Conservation (phyloP, 2,888 invertebrate genomes). For the Anorthoa munda region DNA sequence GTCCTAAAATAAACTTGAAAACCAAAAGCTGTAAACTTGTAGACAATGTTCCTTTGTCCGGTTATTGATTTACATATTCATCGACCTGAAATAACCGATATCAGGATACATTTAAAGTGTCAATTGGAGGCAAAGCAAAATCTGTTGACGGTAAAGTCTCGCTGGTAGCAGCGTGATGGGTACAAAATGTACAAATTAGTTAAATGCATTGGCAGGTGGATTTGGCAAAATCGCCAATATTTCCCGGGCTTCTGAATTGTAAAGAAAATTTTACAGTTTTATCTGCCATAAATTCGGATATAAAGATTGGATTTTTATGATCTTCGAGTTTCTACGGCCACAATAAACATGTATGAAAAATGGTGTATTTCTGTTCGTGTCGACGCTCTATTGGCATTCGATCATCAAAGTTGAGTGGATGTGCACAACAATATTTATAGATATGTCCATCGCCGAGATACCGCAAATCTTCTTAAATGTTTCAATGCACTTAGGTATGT, state of each 20-base stretch:
- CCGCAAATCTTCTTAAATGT: constrained; percentile 3
- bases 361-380: constrained; percentile 38
- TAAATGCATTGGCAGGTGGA: constrained; percentile 25
- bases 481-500: too few relatives aligned
- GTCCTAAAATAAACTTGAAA: neutral
- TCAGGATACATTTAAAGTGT: neutral
- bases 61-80: neutral
- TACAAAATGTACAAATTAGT: constrained; percentile 25
- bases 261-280: constrained; percentile 30
- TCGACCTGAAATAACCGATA: neutral
- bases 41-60: neutral
- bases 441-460: neutral
- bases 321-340: constrained; percentile 30
- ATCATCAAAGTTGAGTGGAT: constrained; percentile 30
- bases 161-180: neutral
- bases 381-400: constrained; percentile 29
- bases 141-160: neutral
- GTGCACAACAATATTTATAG: constrained; percentile 12
- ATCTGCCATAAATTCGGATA: constrained; percentile 19
- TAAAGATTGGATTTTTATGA: constrained; percentile 46
- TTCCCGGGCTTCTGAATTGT: constrained; percentile 9
- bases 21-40: neutral
- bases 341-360: constrained; percentile 50
- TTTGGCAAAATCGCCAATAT: constrained; percentile 30
- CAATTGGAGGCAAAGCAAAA: neutral